Evolutionary conservation across 2,888 invertebrate species (phyloP), one percentile per base, ranked within the genome.

Genomic region (Standfussiana lucernea): DNA sequence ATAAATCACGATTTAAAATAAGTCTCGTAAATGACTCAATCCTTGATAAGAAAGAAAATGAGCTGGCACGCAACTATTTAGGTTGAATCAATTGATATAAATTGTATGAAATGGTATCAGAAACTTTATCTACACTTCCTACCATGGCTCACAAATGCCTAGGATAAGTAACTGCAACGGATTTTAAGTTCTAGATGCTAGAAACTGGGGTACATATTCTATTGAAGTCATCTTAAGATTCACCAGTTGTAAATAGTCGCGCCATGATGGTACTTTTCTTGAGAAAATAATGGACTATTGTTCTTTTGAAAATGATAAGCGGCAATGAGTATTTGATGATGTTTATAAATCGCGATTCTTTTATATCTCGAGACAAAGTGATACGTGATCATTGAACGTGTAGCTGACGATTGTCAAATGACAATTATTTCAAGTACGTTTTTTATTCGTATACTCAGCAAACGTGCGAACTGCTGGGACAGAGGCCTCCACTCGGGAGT

Each of bases 81-180:
- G 77, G 72, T 72, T 66, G 61, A 66, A 78, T 75, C 76, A 70
- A 83, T 85, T 85, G 66, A 47, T 76, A 72, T 67, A 40, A 83
- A 64, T 68, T 79, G 35, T 42, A 72, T 68, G 11, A 40, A 69
- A 83, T 80, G 77, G 40, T 66, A 64, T 66, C 61, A 45, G 53
- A 53, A 28, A 56, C 18, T 47, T 65, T 56, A 67, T 81, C 24
- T 28, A n/a, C 45, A 45, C 35, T 61, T 61, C 69, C 62, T 69
- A 73, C 21, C n/a, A 69, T 21, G 10, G 32, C 24, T 21, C n/a
- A 64, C 15, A 37, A 47, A 68, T 40, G 15, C 35, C 15, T 40
- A 47, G 21, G 62, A 18, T 18, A 28, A 6, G n/a, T 24, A 72
- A 42, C 8, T 47, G 35, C 68, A 72, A 50, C 37, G 1, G 13